Percentiles rank a stretch among this genome's conserved stretches.
These are phyloP conservation scores for Falco concolor DNA, from an alignment of 2,797 vertebrate species.

Conservation along the genomic window DNA sequence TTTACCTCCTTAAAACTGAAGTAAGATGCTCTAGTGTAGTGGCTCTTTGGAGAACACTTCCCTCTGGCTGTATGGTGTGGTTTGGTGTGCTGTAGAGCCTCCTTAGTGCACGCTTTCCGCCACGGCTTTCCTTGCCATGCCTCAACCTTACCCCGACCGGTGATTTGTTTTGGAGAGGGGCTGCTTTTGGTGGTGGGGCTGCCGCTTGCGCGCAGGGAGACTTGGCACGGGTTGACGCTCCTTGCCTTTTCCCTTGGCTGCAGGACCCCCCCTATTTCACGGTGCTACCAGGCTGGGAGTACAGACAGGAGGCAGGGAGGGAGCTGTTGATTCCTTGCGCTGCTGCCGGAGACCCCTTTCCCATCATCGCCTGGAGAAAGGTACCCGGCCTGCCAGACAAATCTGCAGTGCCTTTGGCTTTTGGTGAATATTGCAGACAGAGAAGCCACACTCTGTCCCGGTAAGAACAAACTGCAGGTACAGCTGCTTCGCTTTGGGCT, in stretches of 20 bases:
- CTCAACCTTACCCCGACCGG: not conserved
- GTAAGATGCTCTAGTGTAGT: not conserved
- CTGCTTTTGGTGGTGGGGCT: not conserved
- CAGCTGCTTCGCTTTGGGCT: slow-evolving; percentile 68
- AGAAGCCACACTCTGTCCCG: slow-evolving; percentile 69
- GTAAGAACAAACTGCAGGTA: slow-evolving; percentile 67
- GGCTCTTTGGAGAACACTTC: not conserved
- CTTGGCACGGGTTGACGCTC: not conserved
- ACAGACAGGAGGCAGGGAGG: slow-evolving; percentile 97
- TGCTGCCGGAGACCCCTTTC: slow-evolving; percentile 97
- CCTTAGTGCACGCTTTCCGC: fast-evolving
- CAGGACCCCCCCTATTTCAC: slow-evolving; percentile 99
- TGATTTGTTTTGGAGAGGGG: not conserved
- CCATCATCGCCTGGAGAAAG: slow-evolving; percentile 97
- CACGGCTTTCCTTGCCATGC: fast-evolving
- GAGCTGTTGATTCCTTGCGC: slow-evolving; percentile 98
- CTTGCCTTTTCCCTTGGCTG: not conserved
- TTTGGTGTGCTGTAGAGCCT: not conserved
- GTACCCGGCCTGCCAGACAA: slow-evolving; percentile 78
- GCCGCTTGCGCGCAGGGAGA: fast-evolving
- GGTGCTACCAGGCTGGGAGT: slow-evolving; percentile 99
- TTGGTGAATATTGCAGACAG: slow-evolving; percentile 71
- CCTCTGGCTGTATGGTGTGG: not conserved
- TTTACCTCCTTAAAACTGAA: not conserved
- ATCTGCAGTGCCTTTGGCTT: slow-evolving; percentile 74